phyloP scores from a whole-genome alignment of 2,888 invertebrate species.

The Pyrgus malvae region DNA sequence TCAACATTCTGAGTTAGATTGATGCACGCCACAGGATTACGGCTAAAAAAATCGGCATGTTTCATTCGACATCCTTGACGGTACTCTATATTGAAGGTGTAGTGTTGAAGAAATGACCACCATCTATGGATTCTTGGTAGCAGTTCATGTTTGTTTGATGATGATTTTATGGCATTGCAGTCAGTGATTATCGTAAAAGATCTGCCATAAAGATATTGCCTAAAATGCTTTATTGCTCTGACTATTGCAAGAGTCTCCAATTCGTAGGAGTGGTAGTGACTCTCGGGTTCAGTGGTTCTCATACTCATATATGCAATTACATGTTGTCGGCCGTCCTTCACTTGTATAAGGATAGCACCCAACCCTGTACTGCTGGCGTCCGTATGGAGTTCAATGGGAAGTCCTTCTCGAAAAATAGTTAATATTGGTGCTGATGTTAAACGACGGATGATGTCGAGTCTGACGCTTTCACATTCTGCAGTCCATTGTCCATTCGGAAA shows the following conservation, averaged over 20 bases:
- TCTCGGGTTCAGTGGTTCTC: background rate
- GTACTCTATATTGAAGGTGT: background rate
- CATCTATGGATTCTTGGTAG: background rate
- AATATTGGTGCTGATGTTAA: background rate
- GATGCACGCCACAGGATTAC: conserved; percentile 23
- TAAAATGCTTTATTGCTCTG: background rate
- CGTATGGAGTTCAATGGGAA: background rate
- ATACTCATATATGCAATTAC: background rate
- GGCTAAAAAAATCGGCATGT: conserved; percentile 25
- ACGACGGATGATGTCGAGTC: background rate
- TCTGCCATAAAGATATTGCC: background rate
- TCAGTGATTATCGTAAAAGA: background rate
- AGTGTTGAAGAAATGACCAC: background rate
- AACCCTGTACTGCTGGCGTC: background rate
- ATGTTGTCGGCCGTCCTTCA: background rate
- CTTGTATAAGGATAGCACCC: background rate
- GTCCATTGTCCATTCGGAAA: background rate
- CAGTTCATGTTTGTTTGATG: background rate
- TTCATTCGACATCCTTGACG: background rate
- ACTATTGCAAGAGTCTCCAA: background rate
- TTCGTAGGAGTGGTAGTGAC: background rate
- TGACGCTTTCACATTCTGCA: background rate
- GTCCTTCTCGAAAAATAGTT: background rate
- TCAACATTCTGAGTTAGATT: background rate
- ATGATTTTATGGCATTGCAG: background rate